phyloP scores from a whole-genome alignment of 2,888 invertebrate genomes.

The Drosophila imparisetae region DNA sequence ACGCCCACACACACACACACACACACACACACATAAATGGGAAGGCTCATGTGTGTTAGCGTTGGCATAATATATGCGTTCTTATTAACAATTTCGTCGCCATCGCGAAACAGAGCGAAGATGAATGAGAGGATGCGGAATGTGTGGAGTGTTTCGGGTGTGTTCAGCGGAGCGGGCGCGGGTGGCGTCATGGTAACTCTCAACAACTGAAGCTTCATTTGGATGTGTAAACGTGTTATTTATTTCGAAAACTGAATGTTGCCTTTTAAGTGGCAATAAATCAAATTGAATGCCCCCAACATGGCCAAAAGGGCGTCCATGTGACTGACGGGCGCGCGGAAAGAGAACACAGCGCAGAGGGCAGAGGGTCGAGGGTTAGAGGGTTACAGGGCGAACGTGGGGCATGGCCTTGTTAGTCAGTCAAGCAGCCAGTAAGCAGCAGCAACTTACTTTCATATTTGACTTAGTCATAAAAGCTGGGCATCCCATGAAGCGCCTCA shows the following conservation, averaged over 20 bases:
- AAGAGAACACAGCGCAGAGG: not conserved
- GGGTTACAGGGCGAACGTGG: conserved; percentile 1
- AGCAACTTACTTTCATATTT: conserved; percentile 74
- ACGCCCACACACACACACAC: conserved; percentile 9
- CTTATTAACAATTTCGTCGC: conserved; percentile 80
- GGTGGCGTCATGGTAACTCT: conserved; percentile 45
- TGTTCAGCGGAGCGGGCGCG: not conserved
- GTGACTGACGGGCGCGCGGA: not conserved
- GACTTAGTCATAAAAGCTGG: conserved; percentile 76
- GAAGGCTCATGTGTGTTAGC: conserved; percentile 39
- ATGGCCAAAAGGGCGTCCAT: conserved; percentile 23
- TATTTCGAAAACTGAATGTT: conserved; percentile 79
- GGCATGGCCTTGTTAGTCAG: conserved; percentile 41
- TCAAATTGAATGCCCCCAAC: conserved; percentile 67
- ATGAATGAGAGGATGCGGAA: conserved; percentile 21
- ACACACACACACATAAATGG: not conserved
- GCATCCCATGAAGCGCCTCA: conserved; percentile 34
- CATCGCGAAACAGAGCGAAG: conserved; percentile 37
- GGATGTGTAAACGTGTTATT: conserved; percentile 81
- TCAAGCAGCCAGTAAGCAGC: conserved; percentile 32
- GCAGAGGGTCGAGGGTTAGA: not conserved
- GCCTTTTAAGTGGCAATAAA: conserved; percentile 81
- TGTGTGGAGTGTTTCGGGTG: not conserved
- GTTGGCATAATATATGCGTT: conserved; percentile 78
- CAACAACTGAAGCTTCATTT: conserved; percentile 74